Evolutionary conservation across 2,113 vertebrate species (phyloP).

Genomic region (Drymodes brunneopygia): DNA sequence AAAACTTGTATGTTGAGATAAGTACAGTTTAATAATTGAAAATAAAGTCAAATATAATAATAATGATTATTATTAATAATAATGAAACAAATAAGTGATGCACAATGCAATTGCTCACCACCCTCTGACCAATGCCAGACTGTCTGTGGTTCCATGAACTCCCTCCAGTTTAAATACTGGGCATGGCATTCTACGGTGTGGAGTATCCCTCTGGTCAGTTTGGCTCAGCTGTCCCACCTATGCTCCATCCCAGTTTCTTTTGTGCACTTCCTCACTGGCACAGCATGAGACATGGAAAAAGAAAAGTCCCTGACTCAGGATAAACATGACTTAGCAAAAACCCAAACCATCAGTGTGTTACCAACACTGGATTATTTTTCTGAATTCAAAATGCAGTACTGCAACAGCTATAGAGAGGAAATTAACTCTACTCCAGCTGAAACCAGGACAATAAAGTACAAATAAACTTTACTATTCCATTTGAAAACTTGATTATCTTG

Average conservation of each 20-base stretch:
- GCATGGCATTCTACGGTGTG: rapidly evolving
- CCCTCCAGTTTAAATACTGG: not conserved
- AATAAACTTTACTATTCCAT: not conserved
- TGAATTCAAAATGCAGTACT: not conserved
- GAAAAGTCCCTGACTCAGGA: not conserved
- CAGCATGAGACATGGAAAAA: not conserved
- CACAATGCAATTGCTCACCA: not conserved
- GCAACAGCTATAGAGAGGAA: not conserved
- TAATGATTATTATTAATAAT: no score
- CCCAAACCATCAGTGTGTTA: not conserved
- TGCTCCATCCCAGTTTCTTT: not conserved
- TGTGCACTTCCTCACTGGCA: not conserved
- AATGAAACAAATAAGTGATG: not conserved
- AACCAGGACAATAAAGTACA: not conserved
- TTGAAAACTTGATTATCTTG: not conserved
- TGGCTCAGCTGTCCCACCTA: not conserved
- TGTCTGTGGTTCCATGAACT: not conserved
- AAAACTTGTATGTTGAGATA: no score
- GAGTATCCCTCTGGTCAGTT: not conserved
- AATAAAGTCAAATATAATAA: no score
- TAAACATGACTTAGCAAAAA: not conserved
- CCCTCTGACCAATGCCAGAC: not conserved
- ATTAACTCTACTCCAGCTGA: not conserved
- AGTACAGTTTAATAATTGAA: no score
- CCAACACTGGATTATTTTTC: not conserved